Base-by-base conservation (phyloP, 2,888 invertebrate genomes). In the Netelia melanura region DNA sequence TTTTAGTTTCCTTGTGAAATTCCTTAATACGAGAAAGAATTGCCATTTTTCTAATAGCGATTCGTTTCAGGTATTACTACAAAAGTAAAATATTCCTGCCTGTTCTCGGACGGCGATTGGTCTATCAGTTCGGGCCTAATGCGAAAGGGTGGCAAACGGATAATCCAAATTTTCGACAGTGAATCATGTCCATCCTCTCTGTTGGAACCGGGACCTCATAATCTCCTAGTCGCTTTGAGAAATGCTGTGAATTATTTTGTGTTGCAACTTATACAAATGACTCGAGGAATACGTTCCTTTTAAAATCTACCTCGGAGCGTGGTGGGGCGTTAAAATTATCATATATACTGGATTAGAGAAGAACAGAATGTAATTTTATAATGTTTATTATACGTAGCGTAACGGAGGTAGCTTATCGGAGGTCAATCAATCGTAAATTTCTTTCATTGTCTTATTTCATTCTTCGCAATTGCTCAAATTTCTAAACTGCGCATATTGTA, bases 71-170 rank as follows among this genome's bases (percentile, higher is more conserved):
- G 93, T 97, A 97, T 93, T 97, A 97, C 94, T 97, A 97, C 94
- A 96, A 96, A 91, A 96, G 96, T 90, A 94, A 96, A 88, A 97
- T 97, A 25, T 95, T 97, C 79, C 95, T 96, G 72, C 97, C 97
- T 3, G 97, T 97, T 10, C 95, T 96, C 81, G 97, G 97, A 11
- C 95, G 96, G 61, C 95, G 97, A 72, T 94, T 97, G 86, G 97
- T 97, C 71, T 97, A 97, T 94, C 96, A 97, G 93, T 97, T 97
- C 94, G 97, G 97, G 0, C 96, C 96, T 85, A 97, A 97, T 86
- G 97, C 97, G 1, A 96, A 96, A 38, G 96, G 96, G 87, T 97
- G 97, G 96, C 95, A 95, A 90, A 96, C 96, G 9, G 95, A 95
- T 85, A 96, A 96, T 90, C 96, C 96, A 11, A 95, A 95, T 88